phyloP scores from a whole-genome alignment of 2,888 invertebrate genomes.

The Drosophila eohydei region DNA sequence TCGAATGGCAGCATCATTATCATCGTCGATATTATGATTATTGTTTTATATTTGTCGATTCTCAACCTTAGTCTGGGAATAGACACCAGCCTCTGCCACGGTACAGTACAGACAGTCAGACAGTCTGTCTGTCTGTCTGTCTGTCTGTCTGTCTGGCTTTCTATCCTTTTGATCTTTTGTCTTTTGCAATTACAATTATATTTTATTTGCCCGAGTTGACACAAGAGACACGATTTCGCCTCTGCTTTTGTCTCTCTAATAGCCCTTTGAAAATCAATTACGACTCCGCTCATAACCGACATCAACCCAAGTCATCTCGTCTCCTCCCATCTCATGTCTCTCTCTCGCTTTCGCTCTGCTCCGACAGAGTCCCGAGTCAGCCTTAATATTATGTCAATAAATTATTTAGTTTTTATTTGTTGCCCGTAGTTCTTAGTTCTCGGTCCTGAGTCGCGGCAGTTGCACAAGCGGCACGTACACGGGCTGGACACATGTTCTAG shows the following conservation, averaged over 20 bases:
- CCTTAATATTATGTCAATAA: slow-evolving; percentile 75
- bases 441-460: slow-evolving; percentile 11
- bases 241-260: slow-evolving; percentile 44
- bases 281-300: slow-evolving; percentile 65
- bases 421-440: slow-evolving; percentile 12
- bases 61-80: slow-evolving; percentile 49
- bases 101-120: slow-evolving; percentile 11
- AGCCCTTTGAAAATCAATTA: slow-evolving; percentile 76
- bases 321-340: slow-evolving; percentile 9
- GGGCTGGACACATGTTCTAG: slow-evolving; percentile 82
- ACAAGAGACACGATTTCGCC: slow-evolving; percentile 48
- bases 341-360: background rate
- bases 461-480: slow-evolving; percentile 64
- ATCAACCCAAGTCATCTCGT: slow-evolving; percentile 15
- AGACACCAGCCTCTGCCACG: slow-evolving; percentile 29
- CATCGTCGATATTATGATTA: slow-evolving; percentile 63
- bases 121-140: slow-evolving; percentile 49
- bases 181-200: slow-evolving; percentile 76
- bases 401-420: slow-evolving; percentile 68
- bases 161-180: slow-evolving; percentile 69
- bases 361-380: slow-evolving; percentile 13
- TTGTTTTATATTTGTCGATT: slow-evolving; percentile 53
- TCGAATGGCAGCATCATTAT: slow-evolving; percentile 62
- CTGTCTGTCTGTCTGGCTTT: slow-evolving; percentile 57
- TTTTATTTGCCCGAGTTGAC: slow-evolving; percentile 76